Conservation (phyloP, 2,797 vertebrate species). For the Leptatherina wallacei region DNA sequence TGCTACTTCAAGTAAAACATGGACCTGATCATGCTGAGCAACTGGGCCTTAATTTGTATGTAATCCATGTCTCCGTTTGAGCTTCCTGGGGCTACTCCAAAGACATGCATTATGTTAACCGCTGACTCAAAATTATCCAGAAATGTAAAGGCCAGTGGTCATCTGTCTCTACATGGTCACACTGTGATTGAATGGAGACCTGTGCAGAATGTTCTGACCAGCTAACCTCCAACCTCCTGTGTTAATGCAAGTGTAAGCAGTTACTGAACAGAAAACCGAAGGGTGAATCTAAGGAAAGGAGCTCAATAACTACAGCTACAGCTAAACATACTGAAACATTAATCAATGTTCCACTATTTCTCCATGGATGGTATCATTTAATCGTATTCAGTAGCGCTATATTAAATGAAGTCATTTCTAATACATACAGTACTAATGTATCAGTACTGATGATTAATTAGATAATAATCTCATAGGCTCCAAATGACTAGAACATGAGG, state of each 20-base stretch:
- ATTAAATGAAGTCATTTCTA: slow-evolving; percentile 9
- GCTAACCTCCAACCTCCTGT: not conserved
- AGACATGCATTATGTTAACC: not conserved
- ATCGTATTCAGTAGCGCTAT: not conserved
- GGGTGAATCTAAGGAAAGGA: slow-evolving; percentile 4
- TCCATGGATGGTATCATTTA: slow-evolving; percentile 1
- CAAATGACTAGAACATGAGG: not conserved
- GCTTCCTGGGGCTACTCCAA: not conserved
- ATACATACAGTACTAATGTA: not conserved
- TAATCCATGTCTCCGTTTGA: not conserved
- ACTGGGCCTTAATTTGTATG: not conserved
- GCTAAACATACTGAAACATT: not conserved
- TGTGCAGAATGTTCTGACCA: not conserved
- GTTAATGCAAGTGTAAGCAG: not conserved
- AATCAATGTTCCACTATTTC: slow-evolving; percentile 6
- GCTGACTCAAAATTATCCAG: not conserved
- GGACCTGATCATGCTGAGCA: not conserved
- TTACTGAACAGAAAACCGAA: not conserved
- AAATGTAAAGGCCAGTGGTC: slow-evolving; percentile 4
- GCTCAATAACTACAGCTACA: slow-evolving; percentile 1
- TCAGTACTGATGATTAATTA: not conserved
- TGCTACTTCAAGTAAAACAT: not conserved
- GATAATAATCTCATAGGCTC: slow-evolving; percentile 7
- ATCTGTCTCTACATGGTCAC: not conserved
- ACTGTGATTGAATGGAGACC: not conserved